Evolutionary conservation across 2,797 vertebrate genomes (phyloP).

Genomic region (Champsocephalus esox): DNA sequence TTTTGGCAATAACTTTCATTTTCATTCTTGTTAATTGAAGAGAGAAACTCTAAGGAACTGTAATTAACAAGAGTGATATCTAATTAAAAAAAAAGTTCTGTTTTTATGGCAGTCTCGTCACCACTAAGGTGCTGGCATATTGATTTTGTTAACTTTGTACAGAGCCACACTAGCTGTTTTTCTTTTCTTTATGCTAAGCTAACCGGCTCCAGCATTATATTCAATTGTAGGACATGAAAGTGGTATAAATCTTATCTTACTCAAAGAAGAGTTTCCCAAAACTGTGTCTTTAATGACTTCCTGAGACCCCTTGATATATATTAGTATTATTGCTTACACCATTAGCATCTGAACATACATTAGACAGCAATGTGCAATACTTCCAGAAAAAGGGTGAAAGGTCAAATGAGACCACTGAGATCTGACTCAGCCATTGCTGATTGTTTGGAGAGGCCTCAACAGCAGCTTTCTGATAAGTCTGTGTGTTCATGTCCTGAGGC

Average conservation of each 20-base stretch:
- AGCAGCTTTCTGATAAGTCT: conserved; percentile 52
- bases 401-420: conserved; percentile 56
- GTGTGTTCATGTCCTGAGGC: conserved; percentile 26
- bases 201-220: not conserved
- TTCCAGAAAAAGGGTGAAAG: conserved; percentile 54
- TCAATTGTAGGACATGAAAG: not conserved
- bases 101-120: not conserved
- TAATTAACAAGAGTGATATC: not conserved
- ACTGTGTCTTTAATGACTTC: not conserved
- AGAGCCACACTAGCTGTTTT: not conserved
- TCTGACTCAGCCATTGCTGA: conserved; percentile 62
- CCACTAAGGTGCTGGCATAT: not conserved
- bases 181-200: conserved; percentile 6
- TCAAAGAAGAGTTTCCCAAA: not conserved
- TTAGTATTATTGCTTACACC: not conserved
- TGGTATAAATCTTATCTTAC: not conserved
- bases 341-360: not conserved
- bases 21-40: not conserved
- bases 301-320: not conserved
- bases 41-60: not conserved
- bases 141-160: not conserved
- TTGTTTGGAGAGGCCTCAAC: conserved; percentile 50
- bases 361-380: conserved; percentile 5
- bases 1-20: not conserved
- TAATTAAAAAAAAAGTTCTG: not conserved